Percentiles rank a stretch among this genome's conserved stretches.
Conservation (phyloP, 2,888 invertebrate genomes). For the Pterostichus madidus region DNA sequence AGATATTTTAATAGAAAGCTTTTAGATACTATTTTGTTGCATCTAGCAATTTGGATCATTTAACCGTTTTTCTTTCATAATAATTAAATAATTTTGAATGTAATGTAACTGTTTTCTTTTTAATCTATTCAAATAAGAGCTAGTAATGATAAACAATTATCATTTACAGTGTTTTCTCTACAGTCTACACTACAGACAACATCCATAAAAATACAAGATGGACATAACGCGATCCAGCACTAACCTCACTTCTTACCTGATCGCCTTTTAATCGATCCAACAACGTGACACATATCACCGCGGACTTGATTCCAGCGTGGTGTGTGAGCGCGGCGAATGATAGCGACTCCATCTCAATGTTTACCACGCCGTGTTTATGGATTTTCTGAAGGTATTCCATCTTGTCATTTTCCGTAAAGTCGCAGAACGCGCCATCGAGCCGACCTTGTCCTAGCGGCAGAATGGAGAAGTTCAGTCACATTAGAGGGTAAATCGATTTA, state of each 20-base stretch:
- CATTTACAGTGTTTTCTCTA: too few species aligned
- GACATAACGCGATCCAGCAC: neutral
- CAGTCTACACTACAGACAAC: too few species aligned
- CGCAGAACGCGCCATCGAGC: constrained; percentile 97
- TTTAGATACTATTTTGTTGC: too few species aligned
- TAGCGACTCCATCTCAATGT: constrained; percentile 98
- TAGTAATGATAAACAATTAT: too few species aligned
- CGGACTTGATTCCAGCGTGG: constrained; percentile 94
- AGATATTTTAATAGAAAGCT: too few species aligned
- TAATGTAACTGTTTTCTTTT: too few species aligned
- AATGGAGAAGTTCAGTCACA: constrained; percentile 15
- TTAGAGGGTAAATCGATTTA: constrained; percentile 25
- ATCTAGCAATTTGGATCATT: too few species aligned
- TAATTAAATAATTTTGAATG: neutral
- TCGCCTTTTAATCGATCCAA: constrained; percentile 96
- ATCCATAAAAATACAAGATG: neutral
- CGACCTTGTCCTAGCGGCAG: constrained; percentile 89
- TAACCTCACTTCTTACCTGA: constrained; percentile 88
- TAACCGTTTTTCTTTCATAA: neutral
- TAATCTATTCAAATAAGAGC: too few species aligned
- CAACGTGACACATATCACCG: constrained; percentile 96
- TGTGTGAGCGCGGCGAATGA: constrained; percentile 96
- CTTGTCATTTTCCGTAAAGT: constrained; percentile 94
- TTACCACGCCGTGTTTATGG: constrained; percentile 89
- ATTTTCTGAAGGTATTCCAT: constrained; percentile 90